Evolutionary conservation across 2,888 invertebrate species (phyloP), one percentile per base, ranked within the genome.

Genomic region (Plagodis pulveraria): DNA sequence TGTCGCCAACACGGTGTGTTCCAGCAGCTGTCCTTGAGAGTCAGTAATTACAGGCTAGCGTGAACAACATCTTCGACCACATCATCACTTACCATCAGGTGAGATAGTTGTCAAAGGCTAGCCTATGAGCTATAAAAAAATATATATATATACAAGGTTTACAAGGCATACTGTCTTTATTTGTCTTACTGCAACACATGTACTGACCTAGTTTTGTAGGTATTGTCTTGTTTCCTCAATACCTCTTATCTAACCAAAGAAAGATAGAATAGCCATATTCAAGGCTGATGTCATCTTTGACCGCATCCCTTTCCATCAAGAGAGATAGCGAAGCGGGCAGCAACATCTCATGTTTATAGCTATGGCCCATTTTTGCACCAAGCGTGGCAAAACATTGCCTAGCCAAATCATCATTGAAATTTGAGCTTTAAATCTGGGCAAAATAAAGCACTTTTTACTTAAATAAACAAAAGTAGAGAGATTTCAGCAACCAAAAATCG

Each of bases 261-360:
- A 38, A 40, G 40, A 49, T 32, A 9, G 48, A 49, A 49, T 40
- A 49, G 48, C 40, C 9, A 40, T 49, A 7, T 49, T 32, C 22
- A 22, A 38, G 38, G 48, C 48, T 40, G 11, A 36, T 47, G 11
- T 40, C 38, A 49, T 47, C 47, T 33, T 45, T 45, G 47, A 47
- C 47, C 47, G 47, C 36, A 47, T 40, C 48, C 43, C 42, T 43
- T 43, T 33, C 50, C 35, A 50, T 50, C 50, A 50, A 43, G 33
- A 5, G 7, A 43, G 43, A 50, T 50, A 50, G 41, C 50, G 33
- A 43, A 34, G 22, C 32, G 10, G 40, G 10, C 33, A 45, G 32
- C 8, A 45, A 8, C 34, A 10, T 32, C 34, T 8, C 45, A 33
- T 44, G 6, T 45, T 12, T 12, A 42, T 12, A 8, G 12, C 12